Evolutionary conservation across 1,140 invertebrate species (phyloP).

Genomic region (Hylaeus volcanicus): DNA sequence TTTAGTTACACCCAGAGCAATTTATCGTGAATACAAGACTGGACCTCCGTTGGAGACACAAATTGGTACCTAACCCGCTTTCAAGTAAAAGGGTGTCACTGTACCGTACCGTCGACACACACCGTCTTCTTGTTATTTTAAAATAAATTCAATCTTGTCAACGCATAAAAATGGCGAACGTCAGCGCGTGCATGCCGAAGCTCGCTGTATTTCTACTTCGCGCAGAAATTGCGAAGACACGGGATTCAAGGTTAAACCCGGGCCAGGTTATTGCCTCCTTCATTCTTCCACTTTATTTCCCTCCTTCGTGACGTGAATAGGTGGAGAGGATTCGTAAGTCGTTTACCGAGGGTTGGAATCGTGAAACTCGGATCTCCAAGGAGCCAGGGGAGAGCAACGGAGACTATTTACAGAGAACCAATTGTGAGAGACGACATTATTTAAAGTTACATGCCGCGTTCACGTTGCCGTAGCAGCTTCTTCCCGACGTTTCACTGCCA

Average conservation of each 20-base stretch:
- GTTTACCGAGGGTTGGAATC: conserved; percentile 12
- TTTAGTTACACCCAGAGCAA: too few relatives aligned
- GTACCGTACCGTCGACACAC: too few relatives aligned
- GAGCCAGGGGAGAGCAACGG: conserved; percentile 2
- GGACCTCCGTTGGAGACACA: too few relatives aligned
- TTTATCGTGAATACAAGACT: too few relatives aligned
- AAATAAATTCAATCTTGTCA: too few relatives aligned
- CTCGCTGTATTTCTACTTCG: too few relatives aligned
- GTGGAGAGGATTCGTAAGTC: conserved; percentile 30
- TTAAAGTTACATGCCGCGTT: conserved; percentile 65
- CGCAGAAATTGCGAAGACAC: too few relatives aligned
- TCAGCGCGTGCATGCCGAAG: too few relatives aligned
- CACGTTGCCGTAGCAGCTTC: conserved; percentile 20
- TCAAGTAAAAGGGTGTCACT: too few relatives aligned
- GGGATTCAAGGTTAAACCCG: conserved; percentile 10
- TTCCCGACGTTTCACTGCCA: not conserved
- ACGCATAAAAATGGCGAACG: too few relatives aligned
- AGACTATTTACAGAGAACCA: conserved; percentile 68
- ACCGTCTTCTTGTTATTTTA: too few relatives aligned
- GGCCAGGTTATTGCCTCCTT: not conserved
- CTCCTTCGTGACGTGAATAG: not conserved
- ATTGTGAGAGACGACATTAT: conserved; percentile 66
- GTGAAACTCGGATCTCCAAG: conserved; percentile 4
- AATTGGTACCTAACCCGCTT: too few relatives aligned
- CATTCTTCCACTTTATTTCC: not conserved